Base-by-base conservation (phyloP, 2,113 vertebrate species). In the Todiramphus chloris region DNA sequence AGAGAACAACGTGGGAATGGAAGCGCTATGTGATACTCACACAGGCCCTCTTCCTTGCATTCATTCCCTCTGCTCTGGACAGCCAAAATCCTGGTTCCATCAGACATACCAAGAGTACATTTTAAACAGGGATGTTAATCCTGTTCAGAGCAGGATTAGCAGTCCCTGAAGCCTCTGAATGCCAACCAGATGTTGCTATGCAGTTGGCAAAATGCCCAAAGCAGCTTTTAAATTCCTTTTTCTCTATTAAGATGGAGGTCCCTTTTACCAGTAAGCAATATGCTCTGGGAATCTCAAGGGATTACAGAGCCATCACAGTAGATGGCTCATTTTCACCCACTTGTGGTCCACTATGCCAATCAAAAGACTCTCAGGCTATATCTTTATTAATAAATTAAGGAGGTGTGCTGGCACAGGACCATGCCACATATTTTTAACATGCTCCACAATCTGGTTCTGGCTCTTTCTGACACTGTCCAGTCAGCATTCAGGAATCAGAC, bases 111-210 rank as follows among this genome's bases (percentile, higher is more conserved):
- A 84, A 62, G 41, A 93, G 33, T 53, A 72, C 2, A 2, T 90
- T 96, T 95, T 90, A 83, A 96, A 93, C 66, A 72, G 60, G 41
- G 94, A 96, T 70, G 74, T 91, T 93, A 97, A 95, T 96, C 89
- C 94, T 79, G 30, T 78, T 96, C 89, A 79, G 87, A 94, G 72
- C 24, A 95, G 95, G 92, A 97, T 97, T 97, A 97, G 70, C 92
- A 96, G 93, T 81, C 92, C 94, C 64, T 83, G 92, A 94, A 92
- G 90, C 77, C 78, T 91, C 89, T 51, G 95, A 97, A 97, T 92
- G 95, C 95, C 92, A 97, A 93, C 92, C 94, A 94, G 94, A 96
- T 95, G 91, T 96, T 96, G 82, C 35, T 87, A 37, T 66, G 74
- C 83, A 85, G 70, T 86, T 96, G 96, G 96, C 90, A 97, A 93